phyloP scores from a whole-genome alignment of 2,797 vertebrate species.

The Macrochelys suwanniensis region DNA sequence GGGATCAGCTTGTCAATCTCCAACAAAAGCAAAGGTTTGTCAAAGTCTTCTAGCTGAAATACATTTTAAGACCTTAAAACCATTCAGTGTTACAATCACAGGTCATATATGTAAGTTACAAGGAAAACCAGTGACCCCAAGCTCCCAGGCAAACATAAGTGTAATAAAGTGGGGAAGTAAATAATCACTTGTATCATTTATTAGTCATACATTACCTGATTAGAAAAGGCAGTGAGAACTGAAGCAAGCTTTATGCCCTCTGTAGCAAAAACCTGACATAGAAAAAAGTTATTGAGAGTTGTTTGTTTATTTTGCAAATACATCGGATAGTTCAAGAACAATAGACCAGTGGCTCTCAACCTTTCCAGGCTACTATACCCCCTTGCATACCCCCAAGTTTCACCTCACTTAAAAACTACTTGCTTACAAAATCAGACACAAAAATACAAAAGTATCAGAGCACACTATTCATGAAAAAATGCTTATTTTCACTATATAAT shows the following conservation, averaged over 20 bases:
- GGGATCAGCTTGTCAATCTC: conserved; percentile 93
- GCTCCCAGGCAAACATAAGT: neutral
- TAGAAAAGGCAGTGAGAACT: conserved; percentile 88
- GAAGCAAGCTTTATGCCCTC: conserved; percentile 93
- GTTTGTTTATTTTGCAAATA: neutral
- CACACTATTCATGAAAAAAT: too few relatives aligned
- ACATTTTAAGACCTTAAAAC: conserved; percentile 46
- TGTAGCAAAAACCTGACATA: conserved; percentile 90
- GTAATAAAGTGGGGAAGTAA: neutral
- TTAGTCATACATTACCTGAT: conserved; percentile 86
- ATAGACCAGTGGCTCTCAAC: too few relatives aligned
- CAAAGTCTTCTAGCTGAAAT: conserved; percentile 90
- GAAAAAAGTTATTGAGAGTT: conserved; percentile 11
- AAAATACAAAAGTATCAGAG: too few relatives aligned
- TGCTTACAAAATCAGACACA: too few relatives aligned
- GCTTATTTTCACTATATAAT: too few relatives aligned
- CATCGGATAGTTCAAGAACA: neutral
- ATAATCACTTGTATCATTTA: neutral
- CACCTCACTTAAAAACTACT: too few relatives aligned
- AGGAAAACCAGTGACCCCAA: neutral
- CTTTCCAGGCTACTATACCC: too few relatives aligned
- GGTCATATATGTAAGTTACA: neutral
- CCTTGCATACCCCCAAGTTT: too few relatives aligned
- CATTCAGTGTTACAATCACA: conserved; percentile 20
- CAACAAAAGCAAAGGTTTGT: conserved; percentile 87